Percentiles rank a stretch among this genome's conserved stretches.
These are phyloP conservation scores for Scaptomyza graminum DNA, from an alignment of 1,140 invertebrate species.

Conservation along the genomic window DNA sequence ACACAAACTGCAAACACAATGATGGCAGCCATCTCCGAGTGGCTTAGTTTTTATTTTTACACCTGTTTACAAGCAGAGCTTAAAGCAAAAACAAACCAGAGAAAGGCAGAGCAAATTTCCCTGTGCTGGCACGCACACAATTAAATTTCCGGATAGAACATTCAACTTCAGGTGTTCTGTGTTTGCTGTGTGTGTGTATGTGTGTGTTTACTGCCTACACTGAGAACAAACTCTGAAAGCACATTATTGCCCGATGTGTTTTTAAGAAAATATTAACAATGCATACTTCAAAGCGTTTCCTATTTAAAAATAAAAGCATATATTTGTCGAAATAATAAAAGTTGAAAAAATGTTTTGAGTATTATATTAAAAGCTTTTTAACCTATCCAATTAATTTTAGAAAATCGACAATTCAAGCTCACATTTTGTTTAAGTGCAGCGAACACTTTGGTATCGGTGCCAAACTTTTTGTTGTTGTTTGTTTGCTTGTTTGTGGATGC, in stretches of 20 bases:
- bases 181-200: conserved; percentile 7
- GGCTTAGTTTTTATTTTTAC: conserved; percentile 82
- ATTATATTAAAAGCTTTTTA: too few species aligned
- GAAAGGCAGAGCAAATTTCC: conserved; percentile 57
- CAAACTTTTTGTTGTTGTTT: conserved; percentile 39
- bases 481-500: conserved; percentile 29
- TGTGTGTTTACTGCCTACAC: not conserved
- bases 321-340: too few species aligned
- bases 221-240: too few species aligned
- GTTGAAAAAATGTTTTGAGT: too few species aligned
- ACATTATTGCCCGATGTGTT: too few species aligned
- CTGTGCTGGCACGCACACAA: conserved; percentile 78
- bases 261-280: too few species aligned
- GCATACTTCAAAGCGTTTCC: too few species aligned
- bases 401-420: not conserved
- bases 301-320: too few species aligned
- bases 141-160: conserved; percentile 79
- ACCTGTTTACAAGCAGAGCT: conserved; percentile 73
- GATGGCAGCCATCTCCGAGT: conserved; percentile 52
- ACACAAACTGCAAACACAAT: conserved; percentile 71
- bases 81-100: conserved; percentile 42
- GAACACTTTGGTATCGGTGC: conserved; percentile 74
- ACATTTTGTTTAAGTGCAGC: conserved; percentile 7
- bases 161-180: conserved; percentile 41
- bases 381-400: too few species aligned